phyloP scores from a whole-genome alignment of 2,888 invertebrate species.

The Mythimna pallens region DNA sequence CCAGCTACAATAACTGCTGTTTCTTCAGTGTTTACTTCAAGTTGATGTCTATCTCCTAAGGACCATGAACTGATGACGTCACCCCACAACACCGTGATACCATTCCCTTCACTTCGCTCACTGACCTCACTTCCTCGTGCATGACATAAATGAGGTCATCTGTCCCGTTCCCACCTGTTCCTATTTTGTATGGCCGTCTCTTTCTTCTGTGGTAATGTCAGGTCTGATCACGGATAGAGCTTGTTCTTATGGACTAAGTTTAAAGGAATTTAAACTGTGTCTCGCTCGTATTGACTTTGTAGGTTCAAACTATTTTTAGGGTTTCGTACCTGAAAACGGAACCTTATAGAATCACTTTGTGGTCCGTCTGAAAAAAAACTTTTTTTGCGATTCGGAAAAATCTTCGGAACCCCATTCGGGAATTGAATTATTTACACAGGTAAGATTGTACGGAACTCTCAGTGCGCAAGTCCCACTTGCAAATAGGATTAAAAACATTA shows the following conservation, averaged over 20 bases:
- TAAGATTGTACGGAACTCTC: no score
- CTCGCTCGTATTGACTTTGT: neutral
- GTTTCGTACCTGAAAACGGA: no score
- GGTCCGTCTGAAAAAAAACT: no score
- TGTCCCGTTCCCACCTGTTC: conserved; percentile 30
- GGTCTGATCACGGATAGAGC: conserved; percentile 12
- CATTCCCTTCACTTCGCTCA: conserved; percentile 63
- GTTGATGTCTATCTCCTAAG: conserved; percentile 27
- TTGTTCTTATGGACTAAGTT: conserved; percentile 11
- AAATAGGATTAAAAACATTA: no score
- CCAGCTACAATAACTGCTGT: neutral
- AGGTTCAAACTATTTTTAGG: neutral
- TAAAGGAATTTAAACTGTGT: conserved; percentile 14
- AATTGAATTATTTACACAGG: no score
- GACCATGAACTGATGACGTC: conserved; percentile 46
- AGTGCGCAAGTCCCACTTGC: no score
- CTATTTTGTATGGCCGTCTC: conserved; percentile 32
- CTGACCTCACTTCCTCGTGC: conserved; percentile 61
- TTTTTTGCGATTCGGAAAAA: no score
- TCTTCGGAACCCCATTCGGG: no score
- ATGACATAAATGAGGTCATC: conserved; percentile 36
- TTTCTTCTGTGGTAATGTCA: conserved; percentile 23
- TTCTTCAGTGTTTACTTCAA: conserved; percentile 12
- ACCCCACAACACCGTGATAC: conserved; percentile 36
- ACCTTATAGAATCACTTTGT: no score